A percentile compares a stretch with the other conserved stretches of the same genome.
Conservation (phyloP, 1,140 invertebrate genomes). For the Anastrepha ludens region DNA sequence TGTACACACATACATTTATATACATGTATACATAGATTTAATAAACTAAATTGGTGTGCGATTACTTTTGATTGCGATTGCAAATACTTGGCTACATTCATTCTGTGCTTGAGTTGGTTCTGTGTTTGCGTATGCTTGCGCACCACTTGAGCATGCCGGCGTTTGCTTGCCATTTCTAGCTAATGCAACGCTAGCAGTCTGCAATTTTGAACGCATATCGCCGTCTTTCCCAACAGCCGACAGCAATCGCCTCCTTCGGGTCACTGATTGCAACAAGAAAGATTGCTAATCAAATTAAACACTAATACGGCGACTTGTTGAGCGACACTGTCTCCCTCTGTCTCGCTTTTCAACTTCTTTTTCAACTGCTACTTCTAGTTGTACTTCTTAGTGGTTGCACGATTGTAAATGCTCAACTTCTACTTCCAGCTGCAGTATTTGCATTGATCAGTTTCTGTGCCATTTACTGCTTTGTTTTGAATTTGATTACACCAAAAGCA, state of each 20-base stretch:
- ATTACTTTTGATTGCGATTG: constrained; percentile 18
- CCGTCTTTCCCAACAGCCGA: not conserved
- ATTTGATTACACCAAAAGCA: not conserved
- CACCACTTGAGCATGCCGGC: not conserved
- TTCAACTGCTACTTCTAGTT: not conserved
- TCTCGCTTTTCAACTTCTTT: not conserved
- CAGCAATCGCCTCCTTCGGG: not conserved
- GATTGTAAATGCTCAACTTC: not conserved
- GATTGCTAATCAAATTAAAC: not conserved
- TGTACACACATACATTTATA: not conserved
- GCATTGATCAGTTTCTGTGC: not conserved
- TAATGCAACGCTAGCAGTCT: not conserved
- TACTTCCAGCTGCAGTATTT: not conserved
- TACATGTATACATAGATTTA: not conserved
- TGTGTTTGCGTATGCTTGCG: not conserved
- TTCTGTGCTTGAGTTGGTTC: not conserved
- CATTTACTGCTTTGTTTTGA: not conserved
- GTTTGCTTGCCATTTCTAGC: not conserved
- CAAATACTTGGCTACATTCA: not conserved
- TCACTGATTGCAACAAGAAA: not conserved
- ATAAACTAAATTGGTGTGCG: not conserved
- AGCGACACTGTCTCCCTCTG: not conserved
- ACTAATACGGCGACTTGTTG: not conserved
- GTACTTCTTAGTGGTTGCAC: not conserved
- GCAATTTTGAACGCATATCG: not conserved